These are phyloP conservation scores for Numida meleagris DNA, from an alignment of 2,113 vertebrate species.

Conservation along the genomic window DNA sequence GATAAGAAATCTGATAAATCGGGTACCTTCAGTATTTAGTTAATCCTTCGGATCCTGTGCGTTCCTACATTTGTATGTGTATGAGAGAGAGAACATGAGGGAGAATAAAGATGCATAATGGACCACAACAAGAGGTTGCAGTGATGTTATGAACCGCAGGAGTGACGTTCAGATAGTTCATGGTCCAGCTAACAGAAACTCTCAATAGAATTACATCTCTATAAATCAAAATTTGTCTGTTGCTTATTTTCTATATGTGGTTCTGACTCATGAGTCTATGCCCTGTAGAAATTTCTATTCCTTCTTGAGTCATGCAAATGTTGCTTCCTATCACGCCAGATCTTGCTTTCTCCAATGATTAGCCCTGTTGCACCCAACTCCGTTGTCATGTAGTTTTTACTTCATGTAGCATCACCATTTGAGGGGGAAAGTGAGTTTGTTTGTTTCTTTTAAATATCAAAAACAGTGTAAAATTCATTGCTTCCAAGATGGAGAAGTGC, in stretches of 20 bases:
- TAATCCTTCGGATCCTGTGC: neutral
- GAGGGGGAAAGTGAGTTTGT: neutral
- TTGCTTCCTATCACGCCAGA: neutral
- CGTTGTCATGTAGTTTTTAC: neutral
- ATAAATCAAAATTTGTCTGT: conserved; percentile 9
- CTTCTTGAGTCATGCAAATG: neutral
- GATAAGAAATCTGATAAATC: neutral
- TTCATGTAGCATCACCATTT: neutral
- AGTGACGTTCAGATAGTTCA: neutral
- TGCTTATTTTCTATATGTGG: conserved; percentile 18
- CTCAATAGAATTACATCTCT: neutral
- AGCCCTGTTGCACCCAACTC: neutral
- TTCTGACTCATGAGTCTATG: conserved; percentile 42
- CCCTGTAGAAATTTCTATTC: conserved; percentile 17
- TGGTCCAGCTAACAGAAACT: conserved; percentile 12
- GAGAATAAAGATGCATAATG: neutral
- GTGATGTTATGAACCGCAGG: neutral
- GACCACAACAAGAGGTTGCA: neutral
- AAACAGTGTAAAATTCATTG: neutral
- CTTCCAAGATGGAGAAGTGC: neutral
- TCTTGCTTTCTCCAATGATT: neutral
- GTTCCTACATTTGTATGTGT: neutral
- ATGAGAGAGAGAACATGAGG: neutral
- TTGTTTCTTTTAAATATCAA: neutral
- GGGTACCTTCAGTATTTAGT: neutral